Conservation (phyloP, 2,797 vertebrate genomes). For the Ispidina picta region DNA sequence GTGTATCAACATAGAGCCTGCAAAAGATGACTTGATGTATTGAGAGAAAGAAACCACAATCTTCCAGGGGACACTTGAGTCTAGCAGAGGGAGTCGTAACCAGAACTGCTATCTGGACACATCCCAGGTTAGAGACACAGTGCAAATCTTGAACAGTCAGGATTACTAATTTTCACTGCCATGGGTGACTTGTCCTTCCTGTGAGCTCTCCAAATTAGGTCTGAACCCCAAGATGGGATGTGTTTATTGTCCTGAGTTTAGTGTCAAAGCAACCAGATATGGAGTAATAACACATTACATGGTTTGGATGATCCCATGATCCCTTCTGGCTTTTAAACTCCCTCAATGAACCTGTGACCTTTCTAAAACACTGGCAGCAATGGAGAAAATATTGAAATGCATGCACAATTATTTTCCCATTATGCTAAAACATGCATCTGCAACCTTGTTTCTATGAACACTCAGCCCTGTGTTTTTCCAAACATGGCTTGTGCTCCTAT, state of each 20-base stretch:
- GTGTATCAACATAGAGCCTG: neutral
- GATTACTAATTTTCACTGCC: neutral
- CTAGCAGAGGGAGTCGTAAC: neutral
- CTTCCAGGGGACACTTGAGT: neutral
- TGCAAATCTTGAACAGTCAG: neutral
- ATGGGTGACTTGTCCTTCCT: neutral
- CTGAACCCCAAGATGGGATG: neutral
- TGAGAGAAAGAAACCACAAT: neutral
- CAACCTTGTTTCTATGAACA: slow-evolving; percentile 8
- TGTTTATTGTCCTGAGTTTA: neutral
- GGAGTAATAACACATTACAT: neutral
- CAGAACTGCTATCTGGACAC: neutral
- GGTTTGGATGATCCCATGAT: neutral
- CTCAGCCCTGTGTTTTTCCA: slow-evolving; percentile 13
- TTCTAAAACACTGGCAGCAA: neutral
- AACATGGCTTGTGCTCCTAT: neutral
- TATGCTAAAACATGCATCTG: neutral
- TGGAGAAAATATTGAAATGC: slow-evolving; percentile 10
- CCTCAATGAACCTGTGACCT: neutral
- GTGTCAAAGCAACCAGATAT: neutral
- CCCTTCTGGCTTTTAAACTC: slow-evolving; percentile 8
- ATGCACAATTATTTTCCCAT: neutral
- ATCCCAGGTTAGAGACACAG: neutral
- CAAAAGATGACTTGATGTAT: neutral
- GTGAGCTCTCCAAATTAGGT: neutral